Conservation (phyloP, 2,113 vertebrate genomes). For the Neotoma lepida region DNA sequence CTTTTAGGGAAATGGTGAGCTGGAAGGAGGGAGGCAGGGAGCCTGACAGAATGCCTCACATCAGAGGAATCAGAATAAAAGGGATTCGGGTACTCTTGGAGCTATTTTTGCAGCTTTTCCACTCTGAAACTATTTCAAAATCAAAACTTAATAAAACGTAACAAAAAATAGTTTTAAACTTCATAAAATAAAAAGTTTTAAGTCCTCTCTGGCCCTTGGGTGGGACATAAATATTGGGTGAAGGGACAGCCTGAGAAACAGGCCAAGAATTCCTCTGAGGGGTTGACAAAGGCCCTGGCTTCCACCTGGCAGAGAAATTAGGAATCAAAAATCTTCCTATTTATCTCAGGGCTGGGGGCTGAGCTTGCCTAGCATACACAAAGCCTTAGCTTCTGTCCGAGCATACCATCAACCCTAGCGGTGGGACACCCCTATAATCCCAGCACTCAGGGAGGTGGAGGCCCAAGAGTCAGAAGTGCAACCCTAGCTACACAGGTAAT, state of each 20-base stretch:
- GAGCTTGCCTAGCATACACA: background rate
- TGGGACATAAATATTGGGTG: background rate
- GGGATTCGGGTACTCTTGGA: background rate
- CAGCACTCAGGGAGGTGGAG: background rate
- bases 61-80: background rate
- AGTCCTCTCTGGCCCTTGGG: background rate
- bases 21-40: background rate
- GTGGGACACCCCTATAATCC: background rate
- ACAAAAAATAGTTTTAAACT: slow-evolving; percentile 6
- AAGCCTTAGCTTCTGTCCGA: background rate
- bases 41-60: background rate
- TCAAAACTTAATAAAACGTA: background rate
- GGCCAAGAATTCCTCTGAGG: background rate
- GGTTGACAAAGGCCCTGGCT: background rate
- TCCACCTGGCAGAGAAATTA: background rate
- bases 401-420: background rate
- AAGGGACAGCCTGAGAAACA: no score
- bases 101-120: slow-evolving; percentile 41
- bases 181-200: background rate
- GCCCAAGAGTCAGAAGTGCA: background rate
- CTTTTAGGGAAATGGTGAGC: background rate
- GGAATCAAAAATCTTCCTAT: background rate
- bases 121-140: slow-evolving; percentile 57
- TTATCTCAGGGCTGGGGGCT: background rate
- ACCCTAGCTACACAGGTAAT: background rate